Evolutionary conservation across 2,797 vertebrate species (phyloP), one percentile per base, ranked within the genome.

Genomic region (Melanotaenia parkinsoni): DNA sequence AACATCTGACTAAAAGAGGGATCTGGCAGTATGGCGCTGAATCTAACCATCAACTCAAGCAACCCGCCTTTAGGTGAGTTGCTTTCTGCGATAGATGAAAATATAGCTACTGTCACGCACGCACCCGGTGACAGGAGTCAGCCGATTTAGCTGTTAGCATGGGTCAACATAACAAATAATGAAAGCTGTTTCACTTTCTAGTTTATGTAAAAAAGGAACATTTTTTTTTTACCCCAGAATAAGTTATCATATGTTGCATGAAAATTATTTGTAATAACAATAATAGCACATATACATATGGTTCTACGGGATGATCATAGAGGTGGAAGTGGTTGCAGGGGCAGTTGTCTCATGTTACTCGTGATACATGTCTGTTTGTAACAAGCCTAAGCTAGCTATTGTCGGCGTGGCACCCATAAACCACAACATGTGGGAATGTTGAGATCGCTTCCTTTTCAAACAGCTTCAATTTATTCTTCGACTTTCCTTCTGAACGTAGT

Each of bases 31-130:
- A 95, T 95, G 95, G 81, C 93, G 61, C 87, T 95, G 81, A 94
- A 91, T 40, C 85, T 95, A 2, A 94, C 80, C 63, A 90, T 95
- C 74, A 94, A 94, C 82, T 65, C 89, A 24, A 92, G 66, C 83
- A 93, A 92, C 32, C 94, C 92, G 4, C 94, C 95, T 58, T 72
- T 95, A 7, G 94, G 95, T 95, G 86, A 90, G 89, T 61, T 3
- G 18, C 33, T 28, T 1, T 9, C 8, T 14, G 12, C 1, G 40
- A 43, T 4, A 7, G 1, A 28, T 11, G 8, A 26, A 50, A 22
- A 43, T 53, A 16, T 28, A 12, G 22, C 45, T 54, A n/a, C 9
- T 53, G 68, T 63, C 47, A 0, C 43, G 72, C 47, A n/a, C 24
- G 70, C 68, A 8, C 4, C 24, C 3, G 20, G 26, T 84, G 70